phyloP scores from a whole-genome alignment of 1,140 invertebrate genomes.

The Drosophila kohkoa region DNA sequence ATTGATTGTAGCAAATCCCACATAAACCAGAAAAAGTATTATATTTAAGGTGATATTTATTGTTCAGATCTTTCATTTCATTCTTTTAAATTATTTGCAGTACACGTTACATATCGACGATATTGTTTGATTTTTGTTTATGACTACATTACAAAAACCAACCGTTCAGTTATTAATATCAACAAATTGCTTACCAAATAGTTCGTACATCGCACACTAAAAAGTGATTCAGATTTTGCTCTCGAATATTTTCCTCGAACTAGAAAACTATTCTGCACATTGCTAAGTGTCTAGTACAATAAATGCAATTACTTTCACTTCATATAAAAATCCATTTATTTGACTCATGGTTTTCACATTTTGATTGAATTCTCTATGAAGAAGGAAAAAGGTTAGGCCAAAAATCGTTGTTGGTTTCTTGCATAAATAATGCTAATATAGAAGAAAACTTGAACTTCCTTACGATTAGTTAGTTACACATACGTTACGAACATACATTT shows the following conservation, averaged over 20 bases:
- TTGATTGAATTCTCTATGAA: conserved; percentile 31
- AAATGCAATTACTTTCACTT: conserved; percentile 30
- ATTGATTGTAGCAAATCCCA: not conserved
- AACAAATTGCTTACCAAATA: conserved; percentile 40
- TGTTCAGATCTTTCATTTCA: conserved; percentile 42
- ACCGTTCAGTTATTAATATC: conserved; percentile 16
- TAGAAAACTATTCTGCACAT: no score
- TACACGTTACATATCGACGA: conserved; percentile 41
- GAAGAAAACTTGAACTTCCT: conserved; percentile 14
- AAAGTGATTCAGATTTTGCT: not conserved
- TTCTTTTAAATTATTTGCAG: conserved; percentile 35
- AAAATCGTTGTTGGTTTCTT: not conserved
- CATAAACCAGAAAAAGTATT: not conserved
- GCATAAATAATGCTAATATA: not conserved
- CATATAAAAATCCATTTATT: conserved; percentile 19
- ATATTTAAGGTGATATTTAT: conserved; percentile 52
- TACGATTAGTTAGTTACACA: not conserved
- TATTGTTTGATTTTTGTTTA: conserved; percentile 5
- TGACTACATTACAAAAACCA: conserved; percentile 16
- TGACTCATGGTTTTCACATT: conserved; percentile 10
- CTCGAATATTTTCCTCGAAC: conserved; percentile 4
- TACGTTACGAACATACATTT: not conserved
- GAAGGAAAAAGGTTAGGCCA: not conserved
- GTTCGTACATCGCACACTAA: not conserved
- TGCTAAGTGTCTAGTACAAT: conserved; percentile 5